These are phyloP conservation scores for Streblospio benedicti DNA, from an alignment of 1,140 invertebrate species.

Conservation along the genomic window DNA sequence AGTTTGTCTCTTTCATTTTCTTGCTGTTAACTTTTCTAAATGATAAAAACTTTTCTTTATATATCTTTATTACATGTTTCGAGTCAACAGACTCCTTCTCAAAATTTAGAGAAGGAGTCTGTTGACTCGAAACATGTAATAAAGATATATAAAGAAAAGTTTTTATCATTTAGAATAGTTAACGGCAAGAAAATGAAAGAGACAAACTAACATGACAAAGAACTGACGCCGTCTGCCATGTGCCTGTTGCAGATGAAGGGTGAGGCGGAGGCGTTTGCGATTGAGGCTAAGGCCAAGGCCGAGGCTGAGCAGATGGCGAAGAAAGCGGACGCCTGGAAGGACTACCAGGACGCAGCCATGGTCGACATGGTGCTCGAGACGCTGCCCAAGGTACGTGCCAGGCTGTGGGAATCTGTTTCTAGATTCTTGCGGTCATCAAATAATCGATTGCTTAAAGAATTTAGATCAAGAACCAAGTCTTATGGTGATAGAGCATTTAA, in stretches of 20 bases:
- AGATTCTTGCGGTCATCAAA: too few species aligned
- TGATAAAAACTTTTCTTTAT: too few species aligned
- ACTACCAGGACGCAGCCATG: conserved; percentile 93
- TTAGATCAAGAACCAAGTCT: too few species aligned
- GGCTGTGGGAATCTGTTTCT: background rate
- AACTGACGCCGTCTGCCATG: background rate
- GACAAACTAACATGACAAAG: background rate
- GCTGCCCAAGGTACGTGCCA: conserved; percentile 92
- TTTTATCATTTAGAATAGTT: background rate
- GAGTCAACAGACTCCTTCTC: background rate
- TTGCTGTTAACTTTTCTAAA: too few species aligned
- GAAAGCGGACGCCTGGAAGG: conserved; percentile 91
- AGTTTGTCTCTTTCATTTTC: too few species aligned
- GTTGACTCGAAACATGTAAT: background rate
- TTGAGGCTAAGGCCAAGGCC: conserved; percentile 85
- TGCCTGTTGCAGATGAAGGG: conserved; percentile 51
- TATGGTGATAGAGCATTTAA: too few species aligned
- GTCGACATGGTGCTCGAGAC: conserved; percentile 93
- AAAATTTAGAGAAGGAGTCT: background rate
- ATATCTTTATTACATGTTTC: background rate
- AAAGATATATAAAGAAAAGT: background rate
- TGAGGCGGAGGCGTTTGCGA: conserved; percentile 87
- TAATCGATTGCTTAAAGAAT: too few species aligned
- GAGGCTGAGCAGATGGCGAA: conserved; percentile 93
- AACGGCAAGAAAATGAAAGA: background rate